These are phyloP conservation scores for Turnix velox DNA, from an alignment of 2,113 vertebrate species.

Conservation along the genomic window DNA sequence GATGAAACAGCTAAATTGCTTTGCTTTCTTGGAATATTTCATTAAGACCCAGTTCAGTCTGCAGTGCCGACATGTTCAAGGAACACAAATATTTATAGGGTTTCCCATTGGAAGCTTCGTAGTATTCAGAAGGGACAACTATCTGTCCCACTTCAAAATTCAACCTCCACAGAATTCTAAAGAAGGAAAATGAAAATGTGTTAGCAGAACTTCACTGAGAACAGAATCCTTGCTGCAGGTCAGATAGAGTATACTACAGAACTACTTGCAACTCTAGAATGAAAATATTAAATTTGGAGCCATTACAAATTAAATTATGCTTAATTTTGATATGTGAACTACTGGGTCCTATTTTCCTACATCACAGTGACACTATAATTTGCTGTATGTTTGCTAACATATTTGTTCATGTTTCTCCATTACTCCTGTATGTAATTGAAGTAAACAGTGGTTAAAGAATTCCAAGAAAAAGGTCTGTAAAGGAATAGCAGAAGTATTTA, in stretches of 20 bases:
- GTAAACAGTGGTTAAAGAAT: background rate
- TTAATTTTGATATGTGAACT: background rate
- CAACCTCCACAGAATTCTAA: background rate
- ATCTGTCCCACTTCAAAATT: background rate
- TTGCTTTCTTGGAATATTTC: background rate
- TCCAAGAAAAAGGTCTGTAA: background rate
- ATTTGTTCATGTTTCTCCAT: background rate
- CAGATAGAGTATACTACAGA: background rate
- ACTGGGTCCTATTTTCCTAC: background rate
- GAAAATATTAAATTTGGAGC: background rate
- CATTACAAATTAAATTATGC: background rate
- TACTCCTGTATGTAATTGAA: background rate
- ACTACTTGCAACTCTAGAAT: background rate
- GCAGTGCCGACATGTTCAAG: background rate
- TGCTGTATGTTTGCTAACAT: too few species aligned
- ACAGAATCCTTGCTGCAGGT: background rate
- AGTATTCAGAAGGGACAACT: background rate
- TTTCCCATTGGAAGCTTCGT: background rate
- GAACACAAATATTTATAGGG: background rate
- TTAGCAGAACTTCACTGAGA: background rate
- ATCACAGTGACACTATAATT: background rate
- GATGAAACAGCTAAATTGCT: conserved; percentile 20
- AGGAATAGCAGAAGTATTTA: background rate
- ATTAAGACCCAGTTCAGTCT: background rate
- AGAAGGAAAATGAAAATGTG: background rate